A percentile compares a stretch with the other conserved stretches of the same genome.
Conservation (phyloP, 2,113 vertebrate species). For the Paedocypris sp. region DNA sequence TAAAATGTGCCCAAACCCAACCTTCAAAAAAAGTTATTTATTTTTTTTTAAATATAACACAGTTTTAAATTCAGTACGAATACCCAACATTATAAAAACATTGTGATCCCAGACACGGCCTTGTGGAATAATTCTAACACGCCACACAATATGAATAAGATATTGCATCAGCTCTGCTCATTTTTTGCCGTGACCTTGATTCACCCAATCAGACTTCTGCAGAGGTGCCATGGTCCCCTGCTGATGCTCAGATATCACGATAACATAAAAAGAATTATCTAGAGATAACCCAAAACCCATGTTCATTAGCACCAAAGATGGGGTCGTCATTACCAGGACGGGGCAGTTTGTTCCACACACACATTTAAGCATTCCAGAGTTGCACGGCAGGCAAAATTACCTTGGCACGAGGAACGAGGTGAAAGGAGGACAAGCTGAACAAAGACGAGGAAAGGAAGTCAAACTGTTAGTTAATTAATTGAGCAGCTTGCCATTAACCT, state of each 20-base stretch:
- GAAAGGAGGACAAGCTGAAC: neutral
- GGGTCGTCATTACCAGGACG: neutral
- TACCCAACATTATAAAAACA: no score
- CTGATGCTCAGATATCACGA: slow-evolving; percentile 17
- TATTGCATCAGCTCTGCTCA: slow-evolving; percentile 9
- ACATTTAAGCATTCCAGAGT: slow-evolving; percentile 15
- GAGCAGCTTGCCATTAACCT: slow-evolving; percentile 31
- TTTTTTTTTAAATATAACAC: no score
- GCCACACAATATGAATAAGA: slow-evolving; percentile 13
- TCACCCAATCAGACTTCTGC: slow-evolving; percentile 8
- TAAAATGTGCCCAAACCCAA: no score
- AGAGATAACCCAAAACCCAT: slow-evolving; percentile 13
- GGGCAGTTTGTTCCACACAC: slow-evolving; percentile 28
- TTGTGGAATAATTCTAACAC: slow-evolving; percentile 6
- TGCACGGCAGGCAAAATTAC: neutral
- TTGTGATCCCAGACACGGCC: no score
- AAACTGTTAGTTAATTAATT: slow-evolving; percentile 37
- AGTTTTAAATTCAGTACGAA: no score
- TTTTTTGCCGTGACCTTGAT: slow-evolving; percentile 29
- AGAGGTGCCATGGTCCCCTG: slow-evolving; percentile 13
- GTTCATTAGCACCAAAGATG: slow-evolving; percentile 9
- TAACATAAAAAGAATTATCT: slow-evolving; percentile 24
- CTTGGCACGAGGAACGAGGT: neutral
- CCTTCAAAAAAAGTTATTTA: no score
- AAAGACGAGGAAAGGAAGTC: slow-evolving; percentile 18